These are phyloP conservation scores for Ligdia adustata DNA, from an alignment of 2,888 invertebrate species.

Conservation along the genomic window DNA sequence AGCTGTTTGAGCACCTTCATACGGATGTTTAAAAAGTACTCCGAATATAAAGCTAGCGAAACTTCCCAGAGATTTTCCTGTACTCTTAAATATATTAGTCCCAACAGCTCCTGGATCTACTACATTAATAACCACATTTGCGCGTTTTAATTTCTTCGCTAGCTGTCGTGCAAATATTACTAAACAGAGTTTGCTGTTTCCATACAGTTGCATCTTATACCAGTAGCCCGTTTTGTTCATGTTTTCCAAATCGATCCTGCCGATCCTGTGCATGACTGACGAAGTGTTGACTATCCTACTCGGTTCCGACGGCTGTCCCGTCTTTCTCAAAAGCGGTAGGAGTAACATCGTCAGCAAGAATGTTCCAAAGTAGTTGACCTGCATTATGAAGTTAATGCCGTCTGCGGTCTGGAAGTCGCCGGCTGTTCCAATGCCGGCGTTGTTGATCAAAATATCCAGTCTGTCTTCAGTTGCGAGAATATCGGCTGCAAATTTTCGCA, in stretches of 20 bases:
- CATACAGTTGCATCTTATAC: slow-evolving; percentile 80
- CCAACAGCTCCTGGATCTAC: slow-evolving; percentile 94
- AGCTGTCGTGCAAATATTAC: slow-evolving; percentile 89
- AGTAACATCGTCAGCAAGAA: slow-evolving; percentile 95
- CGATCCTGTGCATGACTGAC: slow-evolving; percentile 88
- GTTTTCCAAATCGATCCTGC: slow-evolving; percentile 87
- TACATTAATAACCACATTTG: slow-evolving; percentile 89
- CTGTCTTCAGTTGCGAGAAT: slow-evolving; percentile 88
- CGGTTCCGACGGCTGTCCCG: slow-evolving; percentile 80
- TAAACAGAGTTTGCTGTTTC: slow-evolving; percentile 88
- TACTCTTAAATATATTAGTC: slow-evolving; percentile 87
- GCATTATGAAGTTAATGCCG: slow-evolving; percentile 94
- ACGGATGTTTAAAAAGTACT: slow-evolving; percentile 88
- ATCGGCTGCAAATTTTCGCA: slow-evolving; percentile 91
- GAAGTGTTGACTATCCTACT: slow-evolving; percentile 91
- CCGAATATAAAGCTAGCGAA: slow-evolving; percentile 85
- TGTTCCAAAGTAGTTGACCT: slow-evolving; percentile 96
- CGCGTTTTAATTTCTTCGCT: slow-evolving; percentile 84
- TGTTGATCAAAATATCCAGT: slow-evolving; percentile 93
- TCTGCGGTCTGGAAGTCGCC: slow-evolving; percentile 87
- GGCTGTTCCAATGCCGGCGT: slow-evolving; percentile 91
- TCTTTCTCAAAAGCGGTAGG: slow-evolving; percentile 89
- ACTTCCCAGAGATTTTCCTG: slow-evolving; percentile 71
- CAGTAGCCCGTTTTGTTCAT: slow-evolving; percentile 84
- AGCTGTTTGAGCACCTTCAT: slow-evolving; percentile 92